Evolutionary conservation across 2,113 vertebrate genomes (phyloP).

Genomic region (Fulmarus glacialis): DNA sequence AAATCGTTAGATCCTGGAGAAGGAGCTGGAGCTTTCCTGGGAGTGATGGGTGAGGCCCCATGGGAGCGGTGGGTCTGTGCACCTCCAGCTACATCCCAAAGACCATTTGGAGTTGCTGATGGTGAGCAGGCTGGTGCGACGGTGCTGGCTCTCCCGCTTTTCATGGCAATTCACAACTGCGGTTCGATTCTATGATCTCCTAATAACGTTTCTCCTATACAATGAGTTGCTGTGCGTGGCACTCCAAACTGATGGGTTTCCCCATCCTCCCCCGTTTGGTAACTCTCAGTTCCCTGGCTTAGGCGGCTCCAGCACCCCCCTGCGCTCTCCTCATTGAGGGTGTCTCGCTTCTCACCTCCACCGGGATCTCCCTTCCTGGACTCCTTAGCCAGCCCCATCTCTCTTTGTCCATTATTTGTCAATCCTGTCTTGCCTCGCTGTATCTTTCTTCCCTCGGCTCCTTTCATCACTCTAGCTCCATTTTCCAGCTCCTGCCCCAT

Average conservation of each 20-base stretch:
- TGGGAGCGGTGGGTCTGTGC: rapidly evolving
- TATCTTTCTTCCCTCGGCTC: not conserved
- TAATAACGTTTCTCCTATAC: rapidly evolving
- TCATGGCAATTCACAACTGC: not conserved
- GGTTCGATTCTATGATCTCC: not conserved
- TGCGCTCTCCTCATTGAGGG: not conserved
- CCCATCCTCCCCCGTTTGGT: not conserved
- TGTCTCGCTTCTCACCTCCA: not conserved
- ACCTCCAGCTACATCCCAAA: not conserved
- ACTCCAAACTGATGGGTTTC: not conserved
- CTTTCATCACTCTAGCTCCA: not conserved
- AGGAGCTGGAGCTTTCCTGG: not conserved
- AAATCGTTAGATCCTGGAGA: not conserved
- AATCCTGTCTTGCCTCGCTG: not conserved
- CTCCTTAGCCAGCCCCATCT: not conserved
- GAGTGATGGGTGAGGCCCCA: not conserved
- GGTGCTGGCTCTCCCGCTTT: not conserved
- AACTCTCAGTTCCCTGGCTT: not conserved
- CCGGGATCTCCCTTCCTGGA: not conserved
- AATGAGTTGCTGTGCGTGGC: no score
- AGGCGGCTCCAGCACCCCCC: not conserved
- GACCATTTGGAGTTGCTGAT: not conserved
- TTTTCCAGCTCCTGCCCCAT: not conserved
- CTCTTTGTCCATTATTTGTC: not conserved
- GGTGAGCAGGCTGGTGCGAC: not conserved